These are phyloP conservation scores for Diachasma alloeum DNA, from an alignment of 1,140 invertebrate genomes.

Conservation along the genomic window DNA sequence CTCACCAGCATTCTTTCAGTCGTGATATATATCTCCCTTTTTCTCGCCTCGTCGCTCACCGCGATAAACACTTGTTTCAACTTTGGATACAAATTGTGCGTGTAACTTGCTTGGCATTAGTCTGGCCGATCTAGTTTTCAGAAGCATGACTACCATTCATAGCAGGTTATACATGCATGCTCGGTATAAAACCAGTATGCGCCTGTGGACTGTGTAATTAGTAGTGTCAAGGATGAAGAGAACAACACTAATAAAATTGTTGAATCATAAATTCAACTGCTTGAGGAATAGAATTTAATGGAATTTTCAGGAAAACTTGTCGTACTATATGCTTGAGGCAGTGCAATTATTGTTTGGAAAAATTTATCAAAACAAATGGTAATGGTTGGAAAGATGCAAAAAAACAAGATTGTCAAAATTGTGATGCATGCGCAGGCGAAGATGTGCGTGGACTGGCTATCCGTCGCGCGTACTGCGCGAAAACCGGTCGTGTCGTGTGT, in stretches of 20 bases:
- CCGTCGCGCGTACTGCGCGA: constrained; percentile 3
- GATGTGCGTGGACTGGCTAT: not conserved
- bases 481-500: constrained; percentile 13
- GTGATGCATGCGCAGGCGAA: not conserved
- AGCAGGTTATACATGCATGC: not conserved
- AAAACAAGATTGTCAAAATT: not conserved
- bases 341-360: no score
- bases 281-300: no score
- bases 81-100: constrained; percentile 19
- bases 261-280: not conserved
- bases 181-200: not conserved
- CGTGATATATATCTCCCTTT: not conserved
- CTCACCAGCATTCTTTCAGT: not conserved
- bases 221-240: not conserved
- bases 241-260: not conserved
- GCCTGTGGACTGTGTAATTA: not conserved
- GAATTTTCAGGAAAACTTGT: no score
- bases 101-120: constrained; percentile 15
- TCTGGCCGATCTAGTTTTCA: constrained; percentile 18
- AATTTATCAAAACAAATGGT: no score
- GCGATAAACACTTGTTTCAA: constrained; percentile 23
- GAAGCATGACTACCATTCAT: constrained; percentile 1
- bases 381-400: not conserved
- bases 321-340: no score
- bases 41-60: constrained; percentile 24